Evolutionary conservation across 2,888 invertebrate genomes (phyloP), one percentile per base, ranked within the genome.

Genomic region (Mayetiola destructor): DNA sequence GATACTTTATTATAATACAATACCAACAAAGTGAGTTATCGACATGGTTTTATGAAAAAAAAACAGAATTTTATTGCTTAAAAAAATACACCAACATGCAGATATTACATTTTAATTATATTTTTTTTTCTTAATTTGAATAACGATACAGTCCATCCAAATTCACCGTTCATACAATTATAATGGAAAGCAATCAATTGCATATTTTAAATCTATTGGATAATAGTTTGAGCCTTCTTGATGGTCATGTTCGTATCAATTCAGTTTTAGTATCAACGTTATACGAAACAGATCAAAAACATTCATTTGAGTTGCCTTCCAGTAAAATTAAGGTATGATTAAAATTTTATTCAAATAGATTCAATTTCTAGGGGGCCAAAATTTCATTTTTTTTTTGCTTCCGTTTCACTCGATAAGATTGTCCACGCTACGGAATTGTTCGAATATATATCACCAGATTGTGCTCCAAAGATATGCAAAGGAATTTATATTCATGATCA

Each of bases 1-100:
- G 62, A 71, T 85, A 61, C 76, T 84, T 67, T 85, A 84, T 74
- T 85, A 84, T 73, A 77, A 79, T 62, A 78, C 83, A 61, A 77
- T 85, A 65, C 80, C 82, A 64, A 70, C 71, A 61, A 80, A 80
- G 85, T 85, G 76, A 78, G 75, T 66, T 2, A 9, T 32, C 32
- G 32, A 32, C 32, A n/a, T n/a, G n/a, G n/a, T n/a, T n/a, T n/a
- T n/a, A n/a, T n/a, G n/a, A n/a, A n/a, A n/a, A n/a, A n/a, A n/a
- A n/a, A n/a, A n/a, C n/a, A 12, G 32, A 8, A 32, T 8, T 32
- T 32, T 8, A 8, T 32, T 12, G 6, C 2, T 27, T 40, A 20
- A 40, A 14, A 40, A 40, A n/a, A 40, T n/a, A 10, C 14, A 23
- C 20, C 42, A 9, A n/a, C 4, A 23, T 8, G 21, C 27, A 10